Percentiles rank a stretch among this genome's conserved stretches.
phyloP scores from a whole-genome alignment of 2,888 invertebrate species.

The Polyommatus iphigenia region DNA sequence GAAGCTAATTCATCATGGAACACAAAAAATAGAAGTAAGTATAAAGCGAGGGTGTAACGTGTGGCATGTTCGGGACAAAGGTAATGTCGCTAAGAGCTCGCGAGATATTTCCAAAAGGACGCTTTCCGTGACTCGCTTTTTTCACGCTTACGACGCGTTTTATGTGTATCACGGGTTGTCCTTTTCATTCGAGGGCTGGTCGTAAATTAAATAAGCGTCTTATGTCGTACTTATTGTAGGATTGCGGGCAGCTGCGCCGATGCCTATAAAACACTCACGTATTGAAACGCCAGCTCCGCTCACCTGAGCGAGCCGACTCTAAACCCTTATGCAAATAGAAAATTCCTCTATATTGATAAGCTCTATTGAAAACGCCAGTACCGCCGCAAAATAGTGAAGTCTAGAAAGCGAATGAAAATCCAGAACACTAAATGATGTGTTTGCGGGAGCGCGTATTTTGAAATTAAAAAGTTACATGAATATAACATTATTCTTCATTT shows the following conservation, averaged over 20 bases:
- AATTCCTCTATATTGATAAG: background rate
- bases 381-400: background rate
- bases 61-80: background rate
- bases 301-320: background rate
- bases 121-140: background rate
- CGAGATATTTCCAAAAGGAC: constrained; percentile 8
- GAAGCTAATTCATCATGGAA: constrained; percentile 6
- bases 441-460: background rate
- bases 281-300: background rate
- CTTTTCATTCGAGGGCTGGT: background rate
- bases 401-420: background rate
- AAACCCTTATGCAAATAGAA: background rate
- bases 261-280: background rate
- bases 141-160: constrained; percentile 14
- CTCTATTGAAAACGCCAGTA: background rate
- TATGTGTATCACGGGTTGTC: background rate
- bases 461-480: background rate
- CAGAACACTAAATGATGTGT: background rate
- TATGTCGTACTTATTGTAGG: background rate
- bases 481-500: no score
- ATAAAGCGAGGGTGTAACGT: constrained; percentile 6
- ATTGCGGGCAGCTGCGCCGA: constrained; percentile 7
- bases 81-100: background rate
- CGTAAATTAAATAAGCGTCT: background rate
- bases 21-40: background rate